Evolutionary conservation across 2,888 invertebrate species (phyloP).

Genomic region (Agonum fuliginosum): DNA sequence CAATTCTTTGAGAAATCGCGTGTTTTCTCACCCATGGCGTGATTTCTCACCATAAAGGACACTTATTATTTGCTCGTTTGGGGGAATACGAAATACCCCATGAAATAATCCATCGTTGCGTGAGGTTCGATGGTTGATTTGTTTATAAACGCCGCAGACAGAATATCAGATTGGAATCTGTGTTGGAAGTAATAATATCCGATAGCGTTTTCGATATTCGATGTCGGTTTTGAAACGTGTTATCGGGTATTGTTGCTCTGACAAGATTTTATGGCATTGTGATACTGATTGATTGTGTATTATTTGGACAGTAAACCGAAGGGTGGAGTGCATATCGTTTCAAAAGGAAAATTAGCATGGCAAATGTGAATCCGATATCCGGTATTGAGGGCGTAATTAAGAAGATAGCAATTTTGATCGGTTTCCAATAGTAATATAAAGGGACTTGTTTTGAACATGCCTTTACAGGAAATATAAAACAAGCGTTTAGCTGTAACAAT

Average conservation of each 20-base stretch:
- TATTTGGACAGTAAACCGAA: background rate
- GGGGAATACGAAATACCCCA: too few relatives aligned
- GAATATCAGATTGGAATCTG: background rate
- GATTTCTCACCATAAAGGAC: conserved; percentile 26
- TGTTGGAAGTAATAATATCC: background rate
- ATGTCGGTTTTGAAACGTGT: conserved; percentile 1
- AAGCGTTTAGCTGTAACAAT: too few relatives aligned
- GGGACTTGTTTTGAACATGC: too few relatives aligned
- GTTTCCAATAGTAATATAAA: too few relatives aligned
- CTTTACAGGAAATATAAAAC: too few relatives aligned
- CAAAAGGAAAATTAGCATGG: background rate
- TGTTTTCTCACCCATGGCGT: too few relatives aligned
- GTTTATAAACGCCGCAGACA: conserved; percentile 1
- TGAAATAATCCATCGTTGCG: background rate
- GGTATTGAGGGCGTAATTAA: background rate
- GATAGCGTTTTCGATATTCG: background rate
- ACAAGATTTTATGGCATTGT: background rate
- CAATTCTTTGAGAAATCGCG: too few relatives aligned
- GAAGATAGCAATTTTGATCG: background rate
- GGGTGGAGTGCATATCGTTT: too few relatives aligned
- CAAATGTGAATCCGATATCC: too few relatives aligned
- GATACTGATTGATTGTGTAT: background rate
- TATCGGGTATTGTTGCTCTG: background rate
- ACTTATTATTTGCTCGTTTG: conserved; percentile 39
- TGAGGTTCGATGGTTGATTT: conserved; percentile 1